A percentile compares a stretch with the other conserved stretches of the same genome.
These are phyloP conservation scores for Corythornis vintsioides DNA, from an alignment of 2,113 vertebrate genomes.

Conservation along the genomic window DNA sequence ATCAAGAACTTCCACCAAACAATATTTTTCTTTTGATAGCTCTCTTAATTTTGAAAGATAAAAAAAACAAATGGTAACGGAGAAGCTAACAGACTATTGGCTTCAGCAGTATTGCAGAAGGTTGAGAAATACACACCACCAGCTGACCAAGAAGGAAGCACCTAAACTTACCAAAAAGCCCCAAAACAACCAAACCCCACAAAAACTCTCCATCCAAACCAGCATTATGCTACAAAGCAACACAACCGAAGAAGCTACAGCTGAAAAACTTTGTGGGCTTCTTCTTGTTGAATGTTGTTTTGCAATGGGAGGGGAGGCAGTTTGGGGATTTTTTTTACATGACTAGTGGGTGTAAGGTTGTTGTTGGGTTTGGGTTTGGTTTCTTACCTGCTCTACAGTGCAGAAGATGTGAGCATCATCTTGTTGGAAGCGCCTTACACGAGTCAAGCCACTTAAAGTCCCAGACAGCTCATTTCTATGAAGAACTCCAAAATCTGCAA, in stretches of 20 bases:
- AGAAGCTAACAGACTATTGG: background rate
- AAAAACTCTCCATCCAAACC: rapidly evolving
- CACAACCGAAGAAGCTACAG: background rate
- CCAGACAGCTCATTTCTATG: slow-evolving; percentile 93
- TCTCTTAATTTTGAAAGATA: background rate
- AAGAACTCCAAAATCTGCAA: slow-evolving; percentile 94
- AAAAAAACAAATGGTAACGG: background rate
- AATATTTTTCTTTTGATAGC: background rate
- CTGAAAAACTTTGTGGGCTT: background rate
- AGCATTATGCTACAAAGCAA: background rate
- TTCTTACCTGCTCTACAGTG: slow-evolving; percentile 87
- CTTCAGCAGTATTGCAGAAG: background rate
- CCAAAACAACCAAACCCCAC: no score
- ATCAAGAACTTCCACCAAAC: background rate
- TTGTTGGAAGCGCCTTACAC: slow-evolving; percentile 93
- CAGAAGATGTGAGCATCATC: slow-evolving; percentile 98
- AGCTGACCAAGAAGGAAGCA: background rate
- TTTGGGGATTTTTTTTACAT: background rate
- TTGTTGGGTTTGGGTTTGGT: background rate
- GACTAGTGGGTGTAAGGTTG: background rate
- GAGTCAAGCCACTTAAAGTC: slow-evolving; percentile 87
- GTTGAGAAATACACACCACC: background rate
- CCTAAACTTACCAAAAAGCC: background rate
- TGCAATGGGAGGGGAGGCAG: background rate
- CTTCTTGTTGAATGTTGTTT: background rate